phyloP scores from a whole-genome alignment of 2,113 vertebrate species.

The Cheirogaleus medius region DNA sequence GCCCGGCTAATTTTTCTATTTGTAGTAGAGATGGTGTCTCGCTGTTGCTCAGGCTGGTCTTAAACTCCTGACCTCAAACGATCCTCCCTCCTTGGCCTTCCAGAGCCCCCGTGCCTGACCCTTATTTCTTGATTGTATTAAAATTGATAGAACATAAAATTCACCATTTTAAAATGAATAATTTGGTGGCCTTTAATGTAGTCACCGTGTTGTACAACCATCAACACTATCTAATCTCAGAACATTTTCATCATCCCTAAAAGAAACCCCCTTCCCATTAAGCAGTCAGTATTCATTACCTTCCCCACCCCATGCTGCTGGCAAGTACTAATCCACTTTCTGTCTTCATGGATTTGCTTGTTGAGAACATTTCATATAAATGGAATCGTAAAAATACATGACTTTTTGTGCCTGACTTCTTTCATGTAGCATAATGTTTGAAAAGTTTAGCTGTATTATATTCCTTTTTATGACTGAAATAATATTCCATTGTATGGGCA shows the following conservation, averaged over 20 bases:
- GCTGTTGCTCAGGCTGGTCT: no score
- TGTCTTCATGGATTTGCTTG: not conserved
- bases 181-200: not conserved
- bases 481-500: not conserved
- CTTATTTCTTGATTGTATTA: not conserved
- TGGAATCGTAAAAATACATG: not conserved
- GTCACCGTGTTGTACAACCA: not conserved
- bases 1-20: no score
- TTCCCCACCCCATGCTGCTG: rapidly evolving
- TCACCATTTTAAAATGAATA: not conserved
- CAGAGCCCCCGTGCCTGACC: no score
- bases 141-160: not conserved
- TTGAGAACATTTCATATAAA: not conserved
- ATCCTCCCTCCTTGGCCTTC: no score
- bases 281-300: not conserved
- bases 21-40: no score
- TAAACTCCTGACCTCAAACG: no score
- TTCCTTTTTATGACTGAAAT: not conserved
- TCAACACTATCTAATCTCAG: not conserved
- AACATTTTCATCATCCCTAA: not conserved
- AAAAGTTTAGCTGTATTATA: not conserved
- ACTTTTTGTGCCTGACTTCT: not conserved
- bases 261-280: not conserved
- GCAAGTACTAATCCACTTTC: not conserved
- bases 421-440: not conserved